Evolutionary conservation across 2,113 vertebrate genomes (phyloP), one percentile per base, ranked within the genome.

Genomic region (Ochotona princeps): DNA sequence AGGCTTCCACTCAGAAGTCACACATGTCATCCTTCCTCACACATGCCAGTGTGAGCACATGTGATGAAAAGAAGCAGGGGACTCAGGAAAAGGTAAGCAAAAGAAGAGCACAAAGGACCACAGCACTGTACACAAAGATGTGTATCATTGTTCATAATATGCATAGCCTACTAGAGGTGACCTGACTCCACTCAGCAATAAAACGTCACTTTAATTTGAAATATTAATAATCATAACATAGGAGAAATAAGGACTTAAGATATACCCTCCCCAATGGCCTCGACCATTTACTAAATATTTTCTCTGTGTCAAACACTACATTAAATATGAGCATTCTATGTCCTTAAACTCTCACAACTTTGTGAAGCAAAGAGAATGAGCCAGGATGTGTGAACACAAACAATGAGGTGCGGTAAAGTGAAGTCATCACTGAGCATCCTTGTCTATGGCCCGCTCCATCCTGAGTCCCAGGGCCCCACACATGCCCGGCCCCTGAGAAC

Each of bases 171-270:
- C 6, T 44, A 44, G 4, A 10, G 20, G 6, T 18, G 23, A 51
- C 10, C 63, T 67, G 26, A 54, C 4, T 63, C 74, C 67, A 69
- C 15, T 78, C 0, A 28, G 11, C 38, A 84, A 49, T 51, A 70
- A 88, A 92, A 81, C 21, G 83, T 21, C 66, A 26, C 35, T 26
- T 17, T 38, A 65, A 73, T 49, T 92, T 51, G 5, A 79, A 96
- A 38, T 32, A 35, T 13, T n/a, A 83, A 73, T 17, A 12, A 73
- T 8, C 1, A 3, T 0, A 0, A 47, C 9, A 8, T 3, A 21
- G n/a, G 0, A 38, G 73, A 57, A 32, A 47, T 5, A 57, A 44
- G 21, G 82, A 21, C 0, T 57, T 57, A 8, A 26, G 10, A 11
- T 35, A 38, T 20, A 8, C 0, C 30, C 5, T 51, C 63, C n/a